Evolutionary conservation across 2,797 vertebrate species (phyloP), one percentile per base, ranked within the genome.

Genomic region (Sebastes cheni): DNA sequence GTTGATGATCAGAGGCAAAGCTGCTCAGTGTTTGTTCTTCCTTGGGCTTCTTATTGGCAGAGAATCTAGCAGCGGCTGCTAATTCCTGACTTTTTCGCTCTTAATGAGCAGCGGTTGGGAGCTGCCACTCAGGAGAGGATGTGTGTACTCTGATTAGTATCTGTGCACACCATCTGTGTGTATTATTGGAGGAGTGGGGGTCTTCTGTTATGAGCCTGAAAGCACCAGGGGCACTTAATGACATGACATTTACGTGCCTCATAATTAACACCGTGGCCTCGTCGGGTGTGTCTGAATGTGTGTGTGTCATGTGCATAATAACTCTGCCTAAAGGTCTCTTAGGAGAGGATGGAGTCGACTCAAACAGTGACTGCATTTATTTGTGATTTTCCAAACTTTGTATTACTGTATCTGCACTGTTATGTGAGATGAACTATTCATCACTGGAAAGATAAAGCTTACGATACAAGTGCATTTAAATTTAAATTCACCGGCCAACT

Each of bases 231-330:
- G 80, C 67, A 87, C 85, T 82, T 72, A 83, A 89, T 46, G 79
- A 86, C 88, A 87, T 93, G 92, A 93, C 92, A 94, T 94, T 94
- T 93, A 93, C 84, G 82, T 81, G 86, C 54, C 80, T 65, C 80
- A 82, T 93, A 89, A 93, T 94, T 92, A 93, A 92, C 89, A 69
- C 61, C 1, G 52, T 27, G 77, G 83, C 79, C 78, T 81, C n/a
- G 75, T 46, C 29, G 74, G 62, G 70, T 83, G 86, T 86, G 76
- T 83, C 46, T 81, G 64, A 30, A 62, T 34, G 18, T 30, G 30
- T 64, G 75, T 59, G 52, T 71, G 52, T 27, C 22, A 29, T 70
- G 61, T 80, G 78, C 67, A 62, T 87, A 81, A 83, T 85, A 60
- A 81, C 71, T 73, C 66, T 56, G 68, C 56, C 55, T 78, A 78